These are phyloP conservation scores for Mycteria americana DNA, from an alignment of 2,797 vertebrate genomes.

Conservation along the genomic window DNA sequence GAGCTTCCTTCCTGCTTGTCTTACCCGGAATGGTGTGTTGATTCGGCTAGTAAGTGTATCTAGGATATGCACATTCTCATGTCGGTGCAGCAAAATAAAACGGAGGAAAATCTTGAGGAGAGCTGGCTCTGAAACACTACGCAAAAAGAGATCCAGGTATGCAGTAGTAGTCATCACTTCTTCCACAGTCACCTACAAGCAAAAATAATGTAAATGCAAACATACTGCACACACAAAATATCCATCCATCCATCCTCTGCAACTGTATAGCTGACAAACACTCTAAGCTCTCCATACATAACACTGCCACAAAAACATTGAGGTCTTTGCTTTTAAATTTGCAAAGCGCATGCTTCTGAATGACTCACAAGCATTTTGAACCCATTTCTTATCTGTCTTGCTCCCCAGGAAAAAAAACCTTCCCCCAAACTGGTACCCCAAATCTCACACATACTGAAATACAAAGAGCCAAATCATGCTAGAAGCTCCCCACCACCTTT, in stretches of 20 bases:
- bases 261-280: background rate
- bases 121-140: constrained; percentile 89
- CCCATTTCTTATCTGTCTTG: background rate
- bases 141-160: constrained; percentile 94
- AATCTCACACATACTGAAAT: background rate
- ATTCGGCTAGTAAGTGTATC: constrained; percentile 95
- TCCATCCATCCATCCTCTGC: background rate
- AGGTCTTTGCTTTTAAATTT: background rate
- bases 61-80: constrained; percentile 92
- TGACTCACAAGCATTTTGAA: background rate
- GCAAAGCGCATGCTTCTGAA: background rate
- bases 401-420: background rate
- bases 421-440: background rate
- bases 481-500: background rate
- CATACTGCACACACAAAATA: background rate
- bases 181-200: constrained; percentile 87
- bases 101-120: constrained; percentile 94
- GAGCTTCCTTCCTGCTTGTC: background rate
- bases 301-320: background rate
- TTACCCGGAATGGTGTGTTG: constrained; percentile 96
- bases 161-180: constrained; percentile 98
- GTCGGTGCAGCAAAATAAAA: constrained; percentile 91
- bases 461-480: background rate
- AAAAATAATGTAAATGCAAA: background rate
- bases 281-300: background rate